Conservation (phyloP, 2,113 vertebrate species). For the Alces alces region DNA sequence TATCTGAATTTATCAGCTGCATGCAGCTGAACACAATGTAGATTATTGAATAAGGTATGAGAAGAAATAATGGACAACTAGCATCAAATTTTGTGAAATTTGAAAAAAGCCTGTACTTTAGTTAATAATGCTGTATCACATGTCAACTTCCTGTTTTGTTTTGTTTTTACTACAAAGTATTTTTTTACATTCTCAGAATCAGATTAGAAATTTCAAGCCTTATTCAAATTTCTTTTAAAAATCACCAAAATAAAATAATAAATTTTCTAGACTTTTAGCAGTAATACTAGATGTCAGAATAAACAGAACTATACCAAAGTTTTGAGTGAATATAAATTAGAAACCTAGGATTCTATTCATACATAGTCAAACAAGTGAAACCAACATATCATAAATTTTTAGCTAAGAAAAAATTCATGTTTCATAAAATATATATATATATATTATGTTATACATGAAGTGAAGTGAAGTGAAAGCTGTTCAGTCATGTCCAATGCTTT, state of each 20-base stretch:
- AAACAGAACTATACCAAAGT: not conserved
- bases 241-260: not conserved
- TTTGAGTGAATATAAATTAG: not conserved
- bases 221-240: not conserved
- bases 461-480: not conserved
- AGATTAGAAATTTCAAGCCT: not conserved
- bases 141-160: not conserved
- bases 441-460: not conserved
- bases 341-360: not conserved
- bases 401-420: not conserved
- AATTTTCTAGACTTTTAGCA: not conserved
- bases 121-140: not conserved
- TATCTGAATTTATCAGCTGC: not conserved
- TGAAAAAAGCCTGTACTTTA: not conserved
- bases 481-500: not conserved
- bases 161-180: not conserved
- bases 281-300: not conserved
- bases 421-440: not conserved
- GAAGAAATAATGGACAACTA: not conserved
- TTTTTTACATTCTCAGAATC: not conserved
- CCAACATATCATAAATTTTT: not conserved
- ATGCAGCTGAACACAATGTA: not conserved
- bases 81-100: not conserved
- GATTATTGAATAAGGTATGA: not conserved
- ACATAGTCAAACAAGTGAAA: not conserved